These are phyloP conservation scores for Eubasilissa regina DNA, from an alignment of 1,140 invertebrate genomes.

Conservation along the genomic window DNA sequence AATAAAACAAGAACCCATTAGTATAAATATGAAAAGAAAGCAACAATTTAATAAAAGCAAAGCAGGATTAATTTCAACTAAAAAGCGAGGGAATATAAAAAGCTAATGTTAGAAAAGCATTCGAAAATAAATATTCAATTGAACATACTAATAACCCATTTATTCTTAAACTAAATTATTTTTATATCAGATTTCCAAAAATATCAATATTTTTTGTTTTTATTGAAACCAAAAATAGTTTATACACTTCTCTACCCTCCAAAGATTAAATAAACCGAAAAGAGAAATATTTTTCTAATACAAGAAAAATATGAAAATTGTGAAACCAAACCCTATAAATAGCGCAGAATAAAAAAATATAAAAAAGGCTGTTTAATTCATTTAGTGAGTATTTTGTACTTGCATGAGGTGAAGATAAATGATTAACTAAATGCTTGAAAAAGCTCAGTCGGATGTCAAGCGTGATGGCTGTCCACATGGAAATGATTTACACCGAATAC, in stretches of 20 bases:
- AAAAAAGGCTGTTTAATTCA: background rate
- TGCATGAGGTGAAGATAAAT: slow-evolving; percentile 21
- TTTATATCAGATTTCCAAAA: slow-evolving; percentile 1
- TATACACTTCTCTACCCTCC: background rate
- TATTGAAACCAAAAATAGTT: background rate
- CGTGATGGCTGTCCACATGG: slow-evolving; percentile 3
- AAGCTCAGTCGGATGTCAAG: slow-evolving; percentile 24
- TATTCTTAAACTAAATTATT: background rate
- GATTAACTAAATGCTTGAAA: background rate
- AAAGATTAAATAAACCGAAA: too few species aligned
- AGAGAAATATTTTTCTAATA: background rate
- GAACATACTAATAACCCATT: slow-evolving; percentile 18
- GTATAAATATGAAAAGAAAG: slow-evolving; percentile 10
- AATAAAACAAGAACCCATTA: slow-evolving; percentile 24
- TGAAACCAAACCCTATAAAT: background rate
- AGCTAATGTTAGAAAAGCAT: slow-evolving; percentile 33
- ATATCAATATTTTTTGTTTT: background rate
- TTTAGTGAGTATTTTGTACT: slow-evolving; percentile 6
- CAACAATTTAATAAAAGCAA: slow-evolving; percentile 22
- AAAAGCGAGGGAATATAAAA: slow-evolving; percentile 10
- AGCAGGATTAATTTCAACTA: slow-evolving; percentile 17
- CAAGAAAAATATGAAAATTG: slow-evolving; percentile 1
- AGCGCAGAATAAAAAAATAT: slow-evolving; percentile 17
- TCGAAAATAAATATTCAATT: slow-evolving; percentile 18
- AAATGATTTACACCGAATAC: too few species aligned